Base-by-base conservation (phyloP, 2,888 invertebrate species). In the Onchidella celtica region DNA sequence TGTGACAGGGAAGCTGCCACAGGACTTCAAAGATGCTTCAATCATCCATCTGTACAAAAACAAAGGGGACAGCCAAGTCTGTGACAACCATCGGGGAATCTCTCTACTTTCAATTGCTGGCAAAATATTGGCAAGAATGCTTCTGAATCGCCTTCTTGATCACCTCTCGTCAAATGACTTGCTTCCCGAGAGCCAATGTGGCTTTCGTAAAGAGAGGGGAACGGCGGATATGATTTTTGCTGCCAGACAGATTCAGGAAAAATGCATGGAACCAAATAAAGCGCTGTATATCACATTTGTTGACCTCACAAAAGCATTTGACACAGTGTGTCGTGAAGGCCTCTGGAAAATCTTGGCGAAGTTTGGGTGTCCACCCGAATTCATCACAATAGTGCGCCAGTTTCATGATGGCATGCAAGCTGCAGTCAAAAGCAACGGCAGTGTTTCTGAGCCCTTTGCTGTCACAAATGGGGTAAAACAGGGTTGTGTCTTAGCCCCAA, bases 261-360 rank as follows among this genome's bases (percentile, higher is more conserved):
- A 63, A 3, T n/a, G 3, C 9, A 6, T 57, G 57, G 57, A 3
- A 57, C n/a, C n/a, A n/a, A n/a, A n/a, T n/a, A n/a, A n/a, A n/a
- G n/a, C n/a, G 6, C 77, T 81, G n/a, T 83, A 61, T 74, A 36
- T 61, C 21, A 81, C 82, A 3, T 83, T 82, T 72, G 77, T 85
- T 3, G 85, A 85, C 73, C 79, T 79, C 61, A 85, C n/a, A n/a
- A n/a, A n/a, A n/a, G n/a, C n/a, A n/a, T n/a, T n/a, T n/a, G n/a
- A n/a, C n/a, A n/a, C n/a, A n/a, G n/a, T n/a, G n/a, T n/a, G n/a
- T n/a, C n/a, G n/a, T n/a, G n/a, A n/a, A n/a, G n/a, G n/a, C n/a
- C 27, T 74, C 40, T 81, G 81, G 69, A 38, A 61, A 47, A 75
- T 81, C 59, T 61, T 29, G 70, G 57, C 17, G n/a, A 69, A 36